Conservation (phyloP, 2,888 invertebrate species). For the Cabera pusaria region DNA sequence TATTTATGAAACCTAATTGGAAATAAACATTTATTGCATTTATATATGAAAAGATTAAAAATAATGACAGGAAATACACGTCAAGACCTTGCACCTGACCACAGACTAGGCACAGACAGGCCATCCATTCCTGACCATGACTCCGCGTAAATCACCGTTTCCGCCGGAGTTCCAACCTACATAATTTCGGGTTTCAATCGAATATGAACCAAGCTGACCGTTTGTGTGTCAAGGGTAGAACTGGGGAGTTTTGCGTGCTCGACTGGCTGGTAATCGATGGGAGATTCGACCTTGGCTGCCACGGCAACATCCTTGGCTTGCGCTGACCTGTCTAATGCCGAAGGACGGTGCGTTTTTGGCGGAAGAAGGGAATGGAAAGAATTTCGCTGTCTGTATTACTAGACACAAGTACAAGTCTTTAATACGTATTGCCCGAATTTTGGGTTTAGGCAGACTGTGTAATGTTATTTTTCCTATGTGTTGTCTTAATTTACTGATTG, state of each 20-base stretch:
- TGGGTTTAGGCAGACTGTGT: no score
- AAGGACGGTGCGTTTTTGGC: conserved; percentile 40
- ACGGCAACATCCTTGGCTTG: conserved; percentile 65
- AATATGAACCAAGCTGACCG: conserved; percentile 52
- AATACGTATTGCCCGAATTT: no score
- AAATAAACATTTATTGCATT: no score
- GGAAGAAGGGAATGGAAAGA: conserved; percentile 1
- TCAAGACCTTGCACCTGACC: no score
- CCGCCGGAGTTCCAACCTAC: conserved; percentile 57
- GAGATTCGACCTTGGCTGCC: conserved; percentile 75
- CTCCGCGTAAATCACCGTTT: conserved; percentile 44
- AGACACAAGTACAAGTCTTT: neutral
- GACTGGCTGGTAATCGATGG: conserved; percentile 68
- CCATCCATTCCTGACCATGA: conserved; percentile 29
- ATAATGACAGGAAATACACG: no score
- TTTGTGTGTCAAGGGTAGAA: conserved; percentile 78
- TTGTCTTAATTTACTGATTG: no score
- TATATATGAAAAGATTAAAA: no score
- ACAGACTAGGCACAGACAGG: no score
- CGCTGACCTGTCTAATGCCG: conserved; percentile 62
- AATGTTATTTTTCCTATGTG: no score
- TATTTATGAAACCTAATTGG: no score
- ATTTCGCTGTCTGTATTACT: neutral
- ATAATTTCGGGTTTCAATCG: conserved; percentile 63
- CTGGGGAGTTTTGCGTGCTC: conserved; percentile 74